phyloP scores from a whole-genome alignment of 2,113 vertebrate species.

The Apteryx owenii region DNA sequence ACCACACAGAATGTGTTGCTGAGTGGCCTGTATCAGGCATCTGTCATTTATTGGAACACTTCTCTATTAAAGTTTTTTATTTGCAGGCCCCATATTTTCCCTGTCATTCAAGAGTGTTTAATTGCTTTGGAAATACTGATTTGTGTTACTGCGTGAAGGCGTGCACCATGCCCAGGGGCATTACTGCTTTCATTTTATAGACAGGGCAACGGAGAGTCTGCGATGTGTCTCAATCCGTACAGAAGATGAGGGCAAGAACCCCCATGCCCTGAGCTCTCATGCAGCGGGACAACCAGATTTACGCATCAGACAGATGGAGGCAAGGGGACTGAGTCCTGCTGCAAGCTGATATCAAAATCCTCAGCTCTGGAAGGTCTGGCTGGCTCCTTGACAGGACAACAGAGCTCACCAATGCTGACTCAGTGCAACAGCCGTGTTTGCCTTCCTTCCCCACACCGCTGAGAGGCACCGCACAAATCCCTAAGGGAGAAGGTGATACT shows the following conservation, averaged over 20 bases:
- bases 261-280: background rate
- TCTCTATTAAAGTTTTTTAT: background rate
- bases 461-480: fast-evolving
- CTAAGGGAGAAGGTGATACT: background rate
- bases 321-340: background rate
- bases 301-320: no score
- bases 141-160: background rate
- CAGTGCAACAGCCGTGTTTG: fast-evolving
- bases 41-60: background rate
- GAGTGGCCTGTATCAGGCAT: background rate
- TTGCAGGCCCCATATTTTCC: background rate
- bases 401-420: background rate
- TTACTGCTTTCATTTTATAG: background rate
- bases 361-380: background rate
- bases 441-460: background rate
- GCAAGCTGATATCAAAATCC: background rate
- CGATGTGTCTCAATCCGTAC: background rate
- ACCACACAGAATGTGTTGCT: background rate
- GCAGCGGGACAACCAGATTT: background rate
- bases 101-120: background rate
- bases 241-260: background rate
- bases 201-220: background rate
- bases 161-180: background rate
- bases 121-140: background rate
- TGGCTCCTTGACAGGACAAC: background rate